Base-by-base conservation (phyloP, 2,888 invertebrate species). In the Antheraea assamensis region DNA sequence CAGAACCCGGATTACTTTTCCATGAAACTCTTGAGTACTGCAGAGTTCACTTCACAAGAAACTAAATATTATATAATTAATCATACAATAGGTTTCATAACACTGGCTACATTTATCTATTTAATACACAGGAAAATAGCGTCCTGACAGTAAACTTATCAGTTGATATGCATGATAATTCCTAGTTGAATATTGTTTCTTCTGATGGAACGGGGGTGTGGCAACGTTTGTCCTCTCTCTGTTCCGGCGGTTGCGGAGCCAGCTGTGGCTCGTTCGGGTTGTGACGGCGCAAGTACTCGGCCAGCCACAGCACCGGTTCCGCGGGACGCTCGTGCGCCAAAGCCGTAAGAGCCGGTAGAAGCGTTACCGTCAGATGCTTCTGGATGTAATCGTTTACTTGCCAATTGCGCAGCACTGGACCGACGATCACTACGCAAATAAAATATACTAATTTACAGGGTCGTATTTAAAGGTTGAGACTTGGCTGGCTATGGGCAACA, bases 251-350 rank as follows among this genome's bases (percentile, higher is more conserved):
- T 74, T 87, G 88, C 0, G 89, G 81, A 1, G 84, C 89, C 8
- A 89, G 55, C 71, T 92, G 94, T 0, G 97, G 97, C 84, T 96
- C 96, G 85, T 97, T 97, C 5, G 97, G 97, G 91, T 98, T 98
- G 87, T 97, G 96, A 66, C 95, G 89, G 10, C 96, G 90, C 64
- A 98, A 90, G 95, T 97, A 96, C 78, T 97, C 96, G 1, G 97
- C 97, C 66, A 98, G 90, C 96, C 97, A 97, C 47, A 96, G 86
- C 61, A 98, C 90, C 0, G 98, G 98, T 87, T 98, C 97, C 0
- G 95, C 91, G 0, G 98, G 98, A 77, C 96, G 96, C 81, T 95
- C 95, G 88, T 90, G 96, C 88, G 96, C 96, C 42, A 98, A 91
- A 82, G 97, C 95, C 1, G 96, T 95, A 72, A 97, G 87, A 3